phyloP scores from a whole-genome alignment of 2,113 vertebrate genomes.

The Sylvia atricapilla region DNA sequence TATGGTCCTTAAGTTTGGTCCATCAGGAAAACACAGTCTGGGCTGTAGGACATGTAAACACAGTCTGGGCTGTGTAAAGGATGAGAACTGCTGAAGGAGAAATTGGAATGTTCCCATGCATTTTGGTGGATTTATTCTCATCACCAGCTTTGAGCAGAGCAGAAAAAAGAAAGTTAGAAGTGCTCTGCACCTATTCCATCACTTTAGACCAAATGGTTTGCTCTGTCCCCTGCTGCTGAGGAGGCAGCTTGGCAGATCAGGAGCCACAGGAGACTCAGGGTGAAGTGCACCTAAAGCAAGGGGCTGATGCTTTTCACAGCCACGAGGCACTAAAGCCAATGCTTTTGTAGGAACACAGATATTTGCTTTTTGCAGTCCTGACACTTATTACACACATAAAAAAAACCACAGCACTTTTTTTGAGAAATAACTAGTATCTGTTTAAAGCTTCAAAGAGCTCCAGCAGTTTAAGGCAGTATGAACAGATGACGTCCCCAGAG shows the following conservation, averaged over 20 bases:
- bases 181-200: neutral
- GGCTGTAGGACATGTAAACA: neutral
- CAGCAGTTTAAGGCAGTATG: neutral
- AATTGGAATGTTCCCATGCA: neutral
- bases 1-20: neutral
- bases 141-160: neutral
- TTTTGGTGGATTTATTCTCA: neutral
- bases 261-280: neutral
- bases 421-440: neutral
- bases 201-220: neutral
- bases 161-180: neutral
- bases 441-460: neutral
- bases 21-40: neutral
- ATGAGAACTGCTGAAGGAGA: neutral
- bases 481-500: neutral
- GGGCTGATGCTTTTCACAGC: neutral
- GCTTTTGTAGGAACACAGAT: neutral
- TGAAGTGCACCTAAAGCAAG: neutral
- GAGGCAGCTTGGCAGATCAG: neutral
- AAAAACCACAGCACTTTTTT: neutral
- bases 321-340: neutral
- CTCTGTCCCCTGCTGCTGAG: neutral
- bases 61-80: neutral
- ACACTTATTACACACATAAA: neutral
- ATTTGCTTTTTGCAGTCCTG: neutral